Conservation (phyloP, 64 coral and sea anemone species). For the Astreopora myriophthalma region DNA sequence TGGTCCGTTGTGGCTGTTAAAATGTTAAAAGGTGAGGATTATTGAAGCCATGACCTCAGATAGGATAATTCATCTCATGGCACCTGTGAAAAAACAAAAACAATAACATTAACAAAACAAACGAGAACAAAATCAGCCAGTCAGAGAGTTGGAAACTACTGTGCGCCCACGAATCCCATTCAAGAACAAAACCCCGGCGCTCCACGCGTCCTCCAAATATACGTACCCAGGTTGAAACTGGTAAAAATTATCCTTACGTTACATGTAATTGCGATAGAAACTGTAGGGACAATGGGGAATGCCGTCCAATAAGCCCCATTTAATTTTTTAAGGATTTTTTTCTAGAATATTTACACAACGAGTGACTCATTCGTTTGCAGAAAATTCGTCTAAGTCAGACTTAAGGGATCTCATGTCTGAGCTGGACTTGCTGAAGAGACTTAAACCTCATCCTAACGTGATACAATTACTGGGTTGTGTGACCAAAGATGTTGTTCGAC, state of each 20-base stretch:
- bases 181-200: no score
- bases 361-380: neutral
- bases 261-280: no score
- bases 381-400: neutral
- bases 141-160: no score
- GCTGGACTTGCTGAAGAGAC: conserved; percentile 43
- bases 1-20: conserved; percentile 26
- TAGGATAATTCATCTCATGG: no score
- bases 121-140: no score
- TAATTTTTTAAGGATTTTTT: neutral
- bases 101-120: no score
- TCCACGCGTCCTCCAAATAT: no score
- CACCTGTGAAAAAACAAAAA: no score
- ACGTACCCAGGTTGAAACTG: no score
- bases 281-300: no score
- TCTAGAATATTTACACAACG: neutral
- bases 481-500: neutral
- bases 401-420: conserved; percentile 22
- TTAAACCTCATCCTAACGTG: conserved; percentile 56
- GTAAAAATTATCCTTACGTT: no score
- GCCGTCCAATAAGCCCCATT: neutral
- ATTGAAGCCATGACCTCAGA: neutral
- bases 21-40: conserved; percentile 10
- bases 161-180: no score
- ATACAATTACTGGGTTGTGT: conserved; percentile 26